Percentiles rank a stretch among this genome's conserved stretches.
Conservation (phyloP, 2,113 vertebrate genomes). For the Podarcis muralis region DNA sequence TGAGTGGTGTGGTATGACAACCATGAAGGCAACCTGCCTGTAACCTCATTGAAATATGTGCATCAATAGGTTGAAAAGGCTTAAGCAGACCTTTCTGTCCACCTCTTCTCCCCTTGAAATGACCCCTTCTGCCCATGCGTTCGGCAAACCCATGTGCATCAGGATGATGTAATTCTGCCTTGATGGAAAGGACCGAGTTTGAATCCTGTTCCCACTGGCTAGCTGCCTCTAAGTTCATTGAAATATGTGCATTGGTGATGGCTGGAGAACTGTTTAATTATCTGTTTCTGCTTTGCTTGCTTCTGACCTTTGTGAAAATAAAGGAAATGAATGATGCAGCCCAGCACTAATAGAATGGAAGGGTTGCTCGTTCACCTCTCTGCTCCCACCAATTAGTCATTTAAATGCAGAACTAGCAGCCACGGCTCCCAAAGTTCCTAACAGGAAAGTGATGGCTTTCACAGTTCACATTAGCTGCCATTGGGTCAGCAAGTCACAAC, state of each 20-base stretch:
- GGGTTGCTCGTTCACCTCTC: fast-evolving
- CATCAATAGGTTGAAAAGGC: too few species aligned
- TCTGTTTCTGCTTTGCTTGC: neutral
- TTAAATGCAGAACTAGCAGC: fast-evolving
- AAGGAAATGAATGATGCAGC: neutral
- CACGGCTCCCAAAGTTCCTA: neutral
- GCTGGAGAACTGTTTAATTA: neutral
- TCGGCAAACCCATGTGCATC: neutral
- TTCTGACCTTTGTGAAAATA: neutral
- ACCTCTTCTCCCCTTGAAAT: too few species aligned
- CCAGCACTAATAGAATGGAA: fast-evolving
- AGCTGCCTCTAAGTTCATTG: neutral
- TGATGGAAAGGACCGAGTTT: neutral
- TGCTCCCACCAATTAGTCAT: neutral
- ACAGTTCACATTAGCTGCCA: neutral
- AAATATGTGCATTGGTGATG: neutral
- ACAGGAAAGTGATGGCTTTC: neutral
- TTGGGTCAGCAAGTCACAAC: slow-evolving; percentile 15
- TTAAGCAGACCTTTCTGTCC: too few species aligned
- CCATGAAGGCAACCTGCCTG: too few species aligned
- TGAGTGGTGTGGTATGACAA: too few species aligned
- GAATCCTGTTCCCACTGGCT: neutral
- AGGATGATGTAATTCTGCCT: neutral
- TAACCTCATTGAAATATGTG: too few species aligned
- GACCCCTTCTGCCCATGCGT: too few species aligned